Evolutionary conservation across 2,888 invertebrate genomes (phyloP), one percentile per base, ranked within the genome.

Genomic region (Deilephila porcellus): DNA sequence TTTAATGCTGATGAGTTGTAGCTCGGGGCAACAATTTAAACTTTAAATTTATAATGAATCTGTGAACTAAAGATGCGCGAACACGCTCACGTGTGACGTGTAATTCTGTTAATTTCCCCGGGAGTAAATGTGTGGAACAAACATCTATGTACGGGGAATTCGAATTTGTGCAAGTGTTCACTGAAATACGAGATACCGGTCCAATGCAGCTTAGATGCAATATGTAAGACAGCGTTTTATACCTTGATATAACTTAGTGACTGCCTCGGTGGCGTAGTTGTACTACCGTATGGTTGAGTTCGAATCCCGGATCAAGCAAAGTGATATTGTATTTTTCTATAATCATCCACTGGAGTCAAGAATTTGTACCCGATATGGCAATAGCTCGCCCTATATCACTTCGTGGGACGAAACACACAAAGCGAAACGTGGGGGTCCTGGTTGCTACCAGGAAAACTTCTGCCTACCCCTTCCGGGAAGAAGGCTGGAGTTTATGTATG

Each of bases 1-100:
- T 90, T 90, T 90, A 91, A 91, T 86, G 86, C 82, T 91, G 91
- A 92, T 92, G 90, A 91, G 90, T 86, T 88, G 86, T 87, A 87
- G 87, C 90, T 88, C 78, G 79, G 83, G 85, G 88, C 87, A 83
- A 87, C 88, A 91, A 90, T 92, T 91, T 88, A 87, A 91, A 91
- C 90, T 91, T 89, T 86, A 88, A 88, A 90, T 89, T 89, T 86
- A 90, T 89, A 89, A 90, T 86, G 86, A 90, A 90, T 90, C 86
- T 84, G 83, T 85, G 83, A 83, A 86, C 86, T 85, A 85, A 86
- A 85, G 86, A 88, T 86, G 86, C 86, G 86, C 84, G 85, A 83
- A 86, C 85, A 80, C 77, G 76, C 79, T 81, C 80, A 79, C 37
- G 25, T 83, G 83, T 84, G 86, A 86, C 82, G 83, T 86, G 83